Conservation (phyloP, 2,113 vertebrate species). For the Centropus bengalensis region DNA sequence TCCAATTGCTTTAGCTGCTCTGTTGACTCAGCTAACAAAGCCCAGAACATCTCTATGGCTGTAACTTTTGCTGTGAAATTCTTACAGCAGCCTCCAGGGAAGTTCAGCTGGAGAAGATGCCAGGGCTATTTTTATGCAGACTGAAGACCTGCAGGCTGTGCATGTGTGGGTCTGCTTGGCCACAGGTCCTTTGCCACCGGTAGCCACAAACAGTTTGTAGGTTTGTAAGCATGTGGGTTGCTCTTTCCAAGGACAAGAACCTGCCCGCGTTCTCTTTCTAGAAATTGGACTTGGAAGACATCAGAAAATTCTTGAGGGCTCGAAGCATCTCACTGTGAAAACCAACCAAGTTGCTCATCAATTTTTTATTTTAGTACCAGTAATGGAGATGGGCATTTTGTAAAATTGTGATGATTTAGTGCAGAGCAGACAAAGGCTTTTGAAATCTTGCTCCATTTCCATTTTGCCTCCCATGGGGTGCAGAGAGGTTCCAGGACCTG, state of each 20-base stretch:
- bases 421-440: neutral
- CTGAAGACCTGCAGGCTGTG: neutral
- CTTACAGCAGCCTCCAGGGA: neutral
- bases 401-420: neutral
- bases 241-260: neutral
- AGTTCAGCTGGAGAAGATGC: neutral
- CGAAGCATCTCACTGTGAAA: rapidly evolving
- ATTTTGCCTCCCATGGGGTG: neutral
- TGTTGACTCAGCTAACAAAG: conserved; percentile 35
- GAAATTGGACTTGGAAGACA: neutral
- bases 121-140: neutral
- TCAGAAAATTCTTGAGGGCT: neutral
- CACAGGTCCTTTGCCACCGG: neutral
- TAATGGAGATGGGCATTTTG: neutral
- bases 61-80: conserved; percentile 1
- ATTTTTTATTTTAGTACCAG: neutral
- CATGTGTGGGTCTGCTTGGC: rapidly evolving
- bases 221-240: neutral
- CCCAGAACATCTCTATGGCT: conserved; percentile 3
- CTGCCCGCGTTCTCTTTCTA: rapidly evolving
- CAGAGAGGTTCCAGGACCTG: neutral
- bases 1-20: neutral
- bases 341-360: neutral
- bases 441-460: neutral
- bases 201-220: neutral